Base-by-base conservation (phyloP, 64 coral and sea anemone species). In the Montipora capricornis region DNA sequence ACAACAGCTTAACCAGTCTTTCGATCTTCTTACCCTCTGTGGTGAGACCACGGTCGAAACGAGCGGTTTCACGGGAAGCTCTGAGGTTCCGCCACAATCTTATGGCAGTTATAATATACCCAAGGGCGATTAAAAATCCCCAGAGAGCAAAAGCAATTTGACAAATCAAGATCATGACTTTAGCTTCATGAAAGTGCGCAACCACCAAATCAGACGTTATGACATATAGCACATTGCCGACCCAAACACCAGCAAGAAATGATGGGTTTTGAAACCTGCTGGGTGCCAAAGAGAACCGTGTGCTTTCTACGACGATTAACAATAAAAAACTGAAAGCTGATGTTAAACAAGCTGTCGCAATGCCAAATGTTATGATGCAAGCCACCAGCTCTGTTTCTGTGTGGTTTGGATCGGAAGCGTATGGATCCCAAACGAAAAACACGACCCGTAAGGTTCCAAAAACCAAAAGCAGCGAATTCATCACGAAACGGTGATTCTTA, bases 261-360 rank as follows among this genome's bases (percentile, higher is more conserved):
- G 81, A 20, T 55, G 86, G 57, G 26, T 74, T 84, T 49, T 93
- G 93, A 60, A 97, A 69, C 49, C 61, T 80, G 20, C 88, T 78
- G 26, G 95, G 83, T 0, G 88, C 95, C 2, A 97, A 76, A n/a
- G 70, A 80, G 4, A 80, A 82, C 62, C 93, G 83, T 9, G 95
- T 97, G 58, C 90, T 97, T 73, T 94, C 95, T 6, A 97, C 76
- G 15, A 94, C 48, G 73, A 97, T 91, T 17, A 97, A 20, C 45
- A 97, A 61, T 49, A 97, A 48, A 19, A 94, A 81, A 57, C 92
- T 91, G 55, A 94, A 74, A 9, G 95, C 82, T 10, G 95, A 91
- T 5, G 89, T 91, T 20, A 94, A 50, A 45, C 95, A 97, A 44
- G 92, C 92, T 19, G 87, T 90, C 9, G 84, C 95, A 48, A 91